Conservation (phyloP, 2,113 vertebrate genomes). For the Ammospiza caudacuta region DNA sequence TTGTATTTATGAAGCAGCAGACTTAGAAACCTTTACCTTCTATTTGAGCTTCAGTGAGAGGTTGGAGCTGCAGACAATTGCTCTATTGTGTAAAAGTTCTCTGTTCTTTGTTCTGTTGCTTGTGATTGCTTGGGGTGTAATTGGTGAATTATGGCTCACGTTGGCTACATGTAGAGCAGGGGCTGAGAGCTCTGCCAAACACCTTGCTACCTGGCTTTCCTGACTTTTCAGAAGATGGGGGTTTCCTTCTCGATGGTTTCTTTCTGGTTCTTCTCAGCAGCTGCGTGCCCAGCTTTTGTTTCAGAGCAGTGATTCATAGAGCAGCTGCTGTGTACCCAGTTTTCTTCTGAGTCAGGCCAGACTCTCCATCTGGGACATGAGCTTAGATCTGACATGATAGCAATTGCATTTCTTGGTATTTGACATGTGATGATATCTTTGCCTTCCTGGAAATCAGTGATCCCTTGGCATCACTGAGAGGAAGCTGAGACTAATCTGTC, state of each 20-base stretch:
- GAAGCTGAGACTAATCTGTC: not conserved
- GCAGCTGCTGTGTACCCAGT: not conserved
- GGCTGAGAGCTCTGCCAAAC: not conserved
- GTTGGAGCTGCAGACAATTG: not conserved
- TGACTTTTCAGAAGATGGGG: not conserved
- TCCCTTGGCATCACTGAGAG: not conserved
- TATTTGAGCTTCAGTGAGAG: not conserved
- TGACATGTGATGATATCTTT: not conserved
- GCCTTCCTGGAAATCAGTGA: not conserved
- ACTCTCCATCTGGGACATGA: not conserved
- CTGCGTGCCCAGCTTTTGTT: not conserved
- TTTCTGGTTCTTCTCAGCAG: not conserved
- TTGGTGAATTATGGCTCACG: not conserved
- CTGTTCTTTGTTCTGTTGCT: fast-evolving
- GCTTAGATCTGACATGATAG: not conserved
- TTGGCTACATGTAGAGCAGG: not conserved
- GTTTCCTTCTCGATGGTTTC: not conserved
- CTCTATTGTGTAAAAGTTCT: not conserved
- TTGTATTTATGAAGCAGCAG: not conserved
- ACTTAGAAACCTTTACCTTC: not conserved
- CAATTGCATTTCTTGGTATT: not conserved
- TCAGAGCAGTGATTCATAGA: not conserved
- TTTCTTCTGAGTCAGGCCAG: not conserved
- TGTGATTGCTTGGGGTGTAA: not conserved
- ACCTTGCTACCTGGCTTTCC: not conserved